phyloP scores from a whole-genome alignment of 2,888 invertebrate genomes.

The Gryllus longicercus region DNA sequence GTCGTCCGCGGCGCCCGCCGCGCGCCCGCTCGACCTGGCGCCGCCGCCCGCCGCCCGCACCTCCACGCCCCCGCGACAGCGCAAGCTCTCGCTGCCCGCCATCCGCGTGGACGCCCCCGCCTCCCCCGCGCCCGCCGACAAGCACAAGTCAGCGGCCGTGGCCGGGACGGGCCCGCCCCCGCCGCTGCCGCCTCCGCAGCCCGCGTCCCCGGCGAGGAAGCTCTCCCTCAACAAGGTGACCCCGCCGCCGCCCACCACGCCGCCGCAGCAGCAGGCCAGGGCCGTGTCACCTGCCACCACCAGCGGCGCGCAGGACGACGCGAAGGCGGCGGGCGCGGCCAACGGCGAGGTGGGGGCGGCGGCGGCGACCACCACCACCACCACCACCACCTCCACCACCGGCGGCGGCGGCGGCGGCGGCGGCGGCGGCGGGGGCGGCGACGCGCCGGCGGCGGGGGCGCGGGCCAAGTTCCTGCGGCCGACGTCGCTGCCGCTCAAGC shows the following conservation, averaged over 20 bases:
- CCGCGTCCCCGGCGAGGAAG: not conserved
- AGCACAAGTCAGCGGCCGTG: not conserved
- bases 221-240: not conserved
- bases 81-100: slow-evolving; percentile 3
- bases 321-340: not conserved
- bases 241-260: slow-evolving; percentile 21
- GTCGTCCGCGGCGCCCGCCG: slow-evolving; percentile 61
- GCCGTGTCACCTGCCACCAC: slow-evolving; percentile 2
- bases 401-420: not conserved
- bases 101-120: slow-evolving; percentile 2
- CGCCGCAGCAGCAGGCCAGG: not conserved
- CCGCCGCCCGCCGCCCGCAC: not conserved
- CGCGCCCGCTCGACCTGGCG: not conserved
- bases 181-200: not conserved
- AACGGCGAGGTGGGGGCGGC: slow-evolving; percentile 2
- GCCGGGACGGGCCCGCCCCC: not conserved
- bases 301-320: not conserved
- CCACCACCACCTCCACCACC: not conserved
- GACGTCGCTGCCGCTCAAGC: slow-evolving; percentile 77
- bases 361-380: not conserved
- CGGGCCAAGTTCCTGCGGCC: slow-evolving; percentile 70
- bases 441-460: not conserved
- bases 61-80: not conserved
- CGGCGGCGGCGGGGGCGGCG: not conserved
- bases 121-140: not conserved